Conservation (phyloP, 2,113 vertebrate species). For the Butorides virescens region DNA sequence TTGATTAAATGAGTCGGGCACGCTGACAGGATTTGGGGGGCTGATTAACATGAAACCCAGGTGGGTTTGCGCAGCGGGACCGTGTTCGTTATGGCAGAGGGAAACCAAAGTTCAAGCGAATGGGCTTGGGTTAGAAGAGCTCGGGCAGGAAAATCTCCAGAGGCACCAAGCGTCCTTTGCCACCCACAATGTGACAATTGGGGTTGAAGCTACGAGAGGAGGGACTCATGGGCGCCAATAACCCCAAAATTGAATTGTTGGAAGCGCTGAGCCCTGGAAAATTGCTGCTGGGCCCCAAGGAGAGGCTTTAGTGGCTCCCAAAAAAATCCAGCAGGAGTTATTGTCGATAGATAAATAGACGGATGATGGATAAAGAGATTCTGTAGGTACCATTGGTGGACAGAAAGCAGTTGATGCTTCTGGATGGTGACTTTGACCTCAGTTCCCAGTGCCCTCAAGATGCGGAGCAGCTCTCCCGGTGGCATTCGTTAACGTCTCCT, state of each 20-base stretch:
- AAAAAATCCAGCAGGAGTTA: rapidly evolving
- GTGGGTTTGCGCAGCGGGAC: background rate
- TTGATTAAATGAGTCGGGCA: conserved; percentile 75
- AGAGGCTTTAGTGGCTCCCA: rapidly evolving
- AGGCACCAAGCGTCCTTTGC: background rate
- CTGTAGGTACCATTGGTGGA: background rate
- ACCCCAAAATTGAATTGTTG: rapidly evolving
- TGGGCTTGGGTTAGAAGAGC: conserved; percentile 34
- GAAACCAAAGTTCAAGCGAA: conserved; percentile 17
- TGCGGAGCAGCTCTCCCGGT: rapidly evolving
- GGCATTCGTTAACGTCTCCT: rapidly evolving
- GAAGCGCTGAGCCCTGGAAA: background rate
- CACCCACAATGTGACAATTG: rapidly evolving
- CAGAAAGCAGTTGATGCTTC: rapidly evolving
- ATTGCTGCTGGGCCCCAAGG: background rate
- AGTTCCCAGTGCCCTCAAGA: rapidly evolving
- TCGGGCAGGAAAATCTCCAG: background rate
- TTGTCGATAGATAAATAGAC: background rate
- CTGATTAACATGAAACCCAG: conserved; percentile 60
- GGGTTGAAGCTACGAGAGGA: rapidly evolving
- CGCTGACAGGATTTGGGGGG: conserved; percentile 39
- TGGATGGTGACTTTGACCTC: background rate
- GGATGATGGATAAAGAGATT: background rate
- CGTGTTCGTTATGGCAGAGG: conserved; percentile 19
- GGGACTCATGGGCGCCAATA: rapidly evolving